phyloP scores from a whole-genome alignment of 2,888 invertebrate genomes.

The Metacarcinus magister region DNA sequence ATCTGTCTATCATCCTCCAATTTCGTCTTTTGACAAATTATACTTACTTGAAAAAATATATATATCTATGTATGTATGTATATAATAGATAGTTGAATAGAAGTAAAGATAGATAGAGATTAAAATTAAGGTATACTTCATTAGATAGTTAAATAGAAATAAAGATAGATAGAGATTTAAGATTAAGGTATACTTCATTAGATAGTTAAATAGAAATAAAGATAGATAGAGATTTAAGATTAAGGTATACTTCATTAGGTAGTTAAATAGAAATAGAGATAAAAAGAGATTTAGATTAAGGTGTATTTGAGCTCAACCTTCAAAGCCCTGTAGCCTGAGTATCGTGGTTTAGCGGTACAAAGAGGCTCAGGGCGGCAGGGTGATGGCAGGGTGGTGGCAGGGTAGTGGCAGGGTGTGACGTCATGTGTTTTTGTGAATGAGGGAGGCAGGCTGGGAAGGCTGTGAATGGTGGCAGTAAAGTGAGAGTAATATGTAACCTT shows the following conservation, averaged over 20 bases:
- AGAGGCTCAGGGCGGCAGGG: neutral
- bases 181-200: no score
- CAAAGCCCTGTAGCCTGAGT: neutral
- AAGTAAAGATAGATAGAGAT: neutral
- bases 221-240: neutral
- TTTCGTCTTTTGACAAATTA: neutral
- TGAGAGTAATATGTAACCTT: neutral
- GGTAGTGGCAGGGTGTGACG: neutral
- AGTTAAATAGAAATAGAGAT: no score
- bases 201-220: neutral
- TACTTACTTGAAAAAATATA: neutral
- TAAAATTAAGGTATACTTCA: neutral
- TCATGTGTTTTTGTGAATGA: conserved; percentile 26
- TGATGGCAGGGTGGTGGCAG: neutral
- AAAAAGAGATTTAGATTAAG: no score
- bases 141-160: neutral
- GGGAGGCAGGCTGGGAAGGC: neutral
- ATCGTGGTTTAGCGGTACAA: neutral
- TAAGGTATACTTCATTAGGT: no score
- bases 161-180: neutral
- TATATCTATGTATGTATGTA: neutral
- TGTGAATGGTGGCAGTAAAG: conserved; percentile 1
- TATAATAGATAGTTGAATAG: neutral
- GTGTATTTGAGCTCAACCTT: neutral
- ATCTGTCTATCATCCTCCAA: no score